phyloP scores from a whole-genome alignment of 2,888 invertebrate species.

The Melinopterus prodromus region DNA sequence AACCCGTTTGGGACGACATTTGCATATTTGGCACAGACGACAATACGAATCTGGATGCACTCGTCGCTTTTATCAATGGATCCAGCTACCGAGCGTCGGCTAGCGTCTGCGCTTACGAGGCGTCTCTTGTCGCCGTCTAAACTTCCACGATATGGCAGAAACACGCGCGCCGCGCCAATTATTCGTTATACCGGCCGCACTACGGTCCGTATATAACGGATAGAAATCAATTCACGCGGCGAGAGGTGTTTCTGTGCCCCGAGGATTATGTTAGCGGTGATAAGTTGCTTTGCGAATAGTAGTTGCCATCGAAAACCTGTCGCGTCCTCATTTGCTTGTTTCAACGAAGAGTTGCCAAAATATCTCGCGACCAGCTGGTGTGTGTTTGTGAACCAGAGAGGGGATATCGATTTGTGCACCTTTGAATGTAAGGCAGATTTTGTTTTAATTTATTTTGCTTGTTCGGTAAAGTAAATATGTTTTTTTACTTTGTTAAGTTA shows the following conservation, averaged over 20 bases:
- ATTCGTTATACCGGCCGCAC: not conserved
- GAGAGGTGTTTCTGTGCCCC: not conserved
- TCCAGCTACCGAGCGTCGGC: not conserved
- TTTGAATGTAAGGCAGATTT: not conserved
- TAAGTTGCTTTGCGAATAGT: not conserved
- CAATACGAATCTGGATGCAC: not conserved
- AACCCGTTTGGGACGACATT: not conserved
- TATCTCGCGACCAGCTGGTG: not conserved
- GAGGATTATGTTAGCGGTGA: not conserved
- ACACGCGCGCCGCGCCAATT: not conserved
- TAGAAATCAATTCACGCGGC: not conserved
- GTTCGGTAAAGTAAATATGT: not conserved
- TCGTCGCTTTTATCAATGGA: not conserved
- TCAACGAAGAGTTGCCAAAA: not conserved
- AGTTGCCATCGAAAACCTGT: not conserved
- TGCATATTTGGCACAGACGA: not conserved
- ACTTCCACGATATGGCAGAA: not conserved
- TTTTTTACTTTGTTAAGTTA: no score
- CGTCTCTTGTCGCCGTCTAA: not conserved
- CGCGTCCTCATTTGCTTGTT: not conserved
- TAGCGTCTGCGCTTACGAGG: not conserved
- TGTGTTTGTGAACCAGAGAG: not conserved
- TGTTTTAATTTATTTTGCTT: not conserved
- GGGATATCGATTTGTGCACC: conserved; percentile 4
- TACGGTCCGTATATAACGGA: not conserved